phyloP scores from a whole-genome alignment of 2,888 invertebrate genomes.

The Monoplex corrugatus region DNA sequence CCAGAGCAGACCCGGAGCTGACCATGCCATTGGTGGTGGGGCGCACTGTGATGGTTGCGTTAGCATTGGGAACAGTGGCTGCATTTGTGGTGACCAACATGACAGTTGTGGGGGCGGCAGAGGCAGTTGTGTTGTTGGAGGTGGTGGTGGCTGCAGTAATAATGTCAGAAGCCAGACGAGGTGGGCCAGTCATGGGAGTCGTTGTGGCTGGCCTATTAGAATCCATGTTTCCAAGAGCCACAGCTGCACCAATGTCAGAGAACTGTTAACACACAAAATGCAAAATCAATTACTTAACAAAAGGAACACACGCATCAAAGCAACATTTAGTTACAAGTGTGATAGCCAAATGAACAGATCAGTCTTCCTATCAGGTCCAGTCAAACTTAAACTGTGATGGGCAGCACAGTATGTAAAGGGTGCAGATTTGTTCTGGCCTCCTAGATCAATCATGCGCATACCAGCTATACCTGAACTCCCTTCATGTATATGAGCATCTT shows the following conservation, averaged over 20 bases:
- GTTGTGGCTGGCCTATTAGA: constrained; percentile 67
- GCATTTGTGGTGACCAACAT: constrained; percentile 64
- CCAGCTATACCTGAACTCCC: too few relatives aligned
- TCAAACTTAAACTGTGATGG: too few relatives aligned
- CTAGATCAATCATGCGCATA: too few relatives aligned
- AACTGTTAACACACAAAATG: constrained; percentile 72
- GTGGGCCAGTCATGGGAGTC: constrained; percentile 54
- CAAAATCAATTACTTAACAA: too few relatives aligned
- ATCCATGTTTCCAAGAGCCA: constrained; percentile 71
- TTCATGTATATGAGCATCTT: too few relatives aligned
- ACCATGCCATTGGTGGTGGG: constrained; percentile 62
- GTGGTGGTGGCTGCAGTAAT: constrained; percentile 23
- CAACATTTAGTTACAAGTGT: too few relatives aligned
- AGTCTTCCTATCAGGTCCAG: too few relatives aligned
- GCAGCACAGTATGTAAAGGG: too few relatives aligned
- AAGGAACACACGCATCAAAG: neutral
- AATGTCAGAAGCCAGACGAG: constrained; percentile 59
- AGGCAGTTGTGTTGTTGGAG: constrained; percentile 2
- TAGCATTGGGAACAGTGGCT: constrained; percentile 49
- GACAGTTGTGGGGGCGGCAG: constrained; percentile 70
- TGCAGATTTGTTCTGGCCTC: too few relatives aligned
- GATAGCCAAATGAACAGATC: too few relatives aligned
- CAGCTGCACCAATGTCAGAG: constrained; percentile 75
- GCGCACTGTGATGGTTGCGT: constrained; percentile 52
- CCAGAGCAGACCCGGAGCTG: constrained; percentile 56